phyloP scores from a whole-genome alignment of 1,140 invertebrate genomes.

The Calliopsis andreniformis region DNA sequence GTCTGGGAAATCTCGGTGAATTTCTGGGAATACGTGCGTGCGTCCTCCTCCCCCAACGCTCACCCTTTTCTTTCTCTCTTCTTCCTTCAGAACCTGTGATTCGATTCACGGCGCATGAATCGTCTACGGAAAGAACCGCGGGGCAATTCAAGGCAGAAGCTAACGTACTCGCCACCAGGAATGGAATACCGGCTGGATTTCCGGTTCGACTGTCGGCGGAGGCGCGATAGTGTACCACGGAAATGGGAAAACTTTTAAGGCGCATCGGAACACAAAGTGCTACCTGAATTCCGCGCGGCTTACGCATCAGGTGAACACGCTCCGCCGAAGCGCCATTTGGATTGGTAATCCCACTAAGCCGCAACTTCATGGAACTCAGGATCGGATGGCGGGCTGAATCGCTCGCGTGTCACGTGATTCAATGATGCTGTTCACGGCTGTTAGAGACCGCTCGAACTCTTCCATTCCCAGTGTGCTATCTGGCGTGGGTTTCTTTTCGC shows the following conservation, averaged over 20 bases:
- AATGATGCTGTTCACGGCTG: neutral
- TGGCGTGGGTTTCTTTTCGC: too few relatives aligned
- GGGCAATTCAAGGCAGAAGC: conserved; percentile 45
- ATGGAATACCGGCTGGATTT: conserved; percentile 49
- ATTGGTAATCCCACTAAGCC: conserved; percentile 35
- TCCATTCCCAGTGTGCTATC: too few relatives aligned
- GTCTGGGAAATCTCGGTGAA: conserved; percentile 39
- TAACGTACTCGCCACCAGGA: conserved; percentile 40
- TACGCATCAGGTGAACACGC: conserved; percentile 36
- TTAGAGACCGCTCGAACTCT: too few relatives aligned
- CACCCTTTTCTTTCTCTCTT: neutral
- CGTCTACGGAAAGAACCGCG: conserved; percentile 35
- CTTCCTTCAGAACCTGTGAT: conserved; percentile 11
- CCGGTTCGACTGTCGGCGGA: conserved; percentile 25
- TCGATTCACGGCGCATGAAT: conserved; percentile 48
- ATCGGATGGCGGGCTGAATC: neutral
- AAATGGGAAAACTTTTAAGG: conserved; percentile 69
- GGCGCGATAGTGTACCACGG: conserved; percentile 53
- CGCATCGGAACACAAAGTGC: conserved; percentile 60
- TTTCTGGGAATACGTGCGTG: conserved; percentile 37
- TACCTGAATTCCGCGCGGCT: conserved; percentile 39
- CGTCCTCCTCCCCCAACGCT: neutral
- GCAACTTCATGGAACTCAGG: conserved; percentile 8
- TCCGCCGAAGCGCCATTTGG: conserved; percentile 32
- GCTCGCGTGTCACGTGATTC: neutral